Percentiles rank a stretch among this genome's conserved stretches.
Evolutionary conservation across 1,140 invertebrate species (phyloP).

Genomic region (Drosophila parvula): DNA sequence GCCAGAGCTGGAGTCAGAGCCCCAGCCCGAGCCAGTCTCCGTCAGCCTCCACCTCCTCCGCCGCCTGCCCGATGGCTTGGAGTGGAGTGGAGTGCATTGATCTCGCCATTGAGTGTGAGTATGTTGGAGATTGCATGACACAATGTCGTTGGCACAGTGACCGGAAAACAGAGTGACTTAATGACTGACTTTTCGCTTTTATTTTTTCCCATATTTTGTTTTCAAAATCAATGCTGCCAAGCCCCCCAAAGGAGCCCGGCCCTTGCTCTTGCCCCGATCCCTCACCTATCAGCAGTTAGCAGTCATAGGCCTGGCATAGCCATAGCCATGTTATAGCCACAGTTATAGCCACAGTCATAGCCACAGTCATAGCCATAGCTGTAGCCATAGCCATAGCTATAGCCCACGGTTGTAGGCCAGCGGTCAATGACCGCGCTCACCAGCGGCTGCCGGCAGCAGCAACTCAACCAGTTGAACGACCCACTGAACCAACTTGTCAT

Average conservation of each 20-base stretch:
- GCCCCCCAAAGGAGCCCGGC: slow-evolving; percentile 11
- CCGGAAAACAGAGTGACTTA: slow-evolving; percentile 77
- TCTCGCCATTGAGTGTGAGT: slow-evolving; percentile 63
- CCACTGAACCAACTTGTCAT: slow-evolving; percentile 76
- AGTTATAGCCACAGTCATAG: slow-evolving; percentile 14
- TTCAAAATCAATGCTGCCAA: slow-evolving; percentile 15
- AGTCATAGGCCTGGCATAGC: neutral
- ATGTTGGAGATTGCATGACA: slow-evolving; percentile 61
- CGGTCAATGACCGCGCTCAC: slow-evolving; percentile 61
- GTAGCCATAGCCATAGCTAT: slow-evolving; percentile 32
- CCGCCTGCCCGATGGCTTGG: neutral
- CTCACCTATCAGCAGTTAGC: neutral
- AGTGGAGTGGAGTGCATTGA: slow-evolving; percentile 64
- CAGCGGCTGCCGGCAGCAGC: slow-evolving; percentile 27
- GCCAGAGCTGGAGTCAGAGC: neutral
- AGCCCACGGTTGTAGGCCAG: slow-evolving; percentile 72
- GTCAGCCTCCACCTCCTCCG: neutral
- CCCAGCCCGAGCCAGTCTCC: slow-evolving; percentile 1
- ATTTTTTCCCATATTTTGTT: slow-evolving; percentile 39
- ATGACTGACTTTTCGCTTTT: slow-evolving; percentile 74
- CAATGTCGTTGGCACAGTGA: slow-evolving; percentile 80
- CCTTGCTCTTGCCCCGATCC: neutral
- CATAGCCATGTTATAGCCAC: neutral
- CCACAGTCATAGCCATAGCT: slow-evolving; percentile 1
- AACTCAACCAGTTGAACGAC: slow-evolving; percentile 71